Conservation (phyloP, 2,888 invertebrate genomes). For the Leptopterna dolabrata region DNA sequence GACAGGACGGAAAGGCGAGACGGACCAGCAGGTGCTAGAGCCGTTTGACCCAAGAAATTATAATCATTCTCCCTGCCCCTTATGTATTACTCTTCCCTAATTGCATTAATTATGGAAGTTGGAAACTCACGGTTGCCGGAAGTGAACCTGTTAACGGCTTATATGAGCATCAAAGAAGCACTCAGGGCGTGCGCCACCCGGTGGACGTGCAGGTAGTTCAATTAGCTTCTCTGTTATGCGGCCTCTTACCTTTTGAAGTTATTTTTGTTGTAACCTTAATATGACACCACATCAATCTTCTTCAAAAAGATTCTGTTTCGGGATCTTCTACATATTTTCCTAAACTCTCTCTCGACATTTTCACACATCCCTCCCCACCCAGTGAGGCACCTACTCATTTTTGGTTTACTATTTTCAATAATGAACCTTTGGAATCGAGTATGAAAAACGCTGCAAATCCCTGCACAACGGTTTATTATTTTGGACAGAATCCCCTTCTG, state of each 20-base stretch:
- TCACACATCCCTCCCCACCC: too few species aligned
- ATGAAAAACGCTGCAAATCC: too few species aligned
- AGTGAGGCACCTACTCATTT: too few species aligned
- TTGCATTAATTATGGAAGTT: conserved; percentile 7
- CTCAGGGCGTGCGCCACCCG: not conserved
- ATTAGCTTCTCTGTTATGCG: not conserved
- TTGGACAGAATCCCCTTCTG: too few species aligned
- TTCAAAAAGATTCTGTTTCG: not conserved
- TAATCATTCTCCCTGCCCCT: not conserved
- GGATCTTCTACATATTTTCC: too few species aligned
- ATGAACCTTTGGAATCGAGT: too few species aligned
- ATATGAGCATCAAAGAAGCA: not conserved
- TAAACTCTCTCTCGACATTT: too few species aligned
- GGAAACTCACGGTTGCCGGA: not conserved
- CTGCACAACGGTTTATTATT: too few species aligned
- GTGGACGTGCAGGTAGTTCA: not conserved
- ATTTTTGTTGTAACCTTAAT: not conserved
- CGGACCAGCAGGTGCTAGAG: not conserved
- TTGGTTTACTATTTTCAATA: too few species aligned
- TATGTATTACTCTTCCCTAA: not conserved
- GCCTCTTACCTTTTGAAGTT: not conserved
- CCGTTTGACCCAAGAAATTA: conserved; percentile 1
- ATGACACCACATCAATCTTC: not conserved
- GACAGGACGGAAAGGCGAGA: not conserved
- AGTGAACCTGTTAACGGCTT: not conserved